Evolutionary conservation across 2,797 vertebrate species (phyloP).

Genomic region (Gila robusta): DNA sequence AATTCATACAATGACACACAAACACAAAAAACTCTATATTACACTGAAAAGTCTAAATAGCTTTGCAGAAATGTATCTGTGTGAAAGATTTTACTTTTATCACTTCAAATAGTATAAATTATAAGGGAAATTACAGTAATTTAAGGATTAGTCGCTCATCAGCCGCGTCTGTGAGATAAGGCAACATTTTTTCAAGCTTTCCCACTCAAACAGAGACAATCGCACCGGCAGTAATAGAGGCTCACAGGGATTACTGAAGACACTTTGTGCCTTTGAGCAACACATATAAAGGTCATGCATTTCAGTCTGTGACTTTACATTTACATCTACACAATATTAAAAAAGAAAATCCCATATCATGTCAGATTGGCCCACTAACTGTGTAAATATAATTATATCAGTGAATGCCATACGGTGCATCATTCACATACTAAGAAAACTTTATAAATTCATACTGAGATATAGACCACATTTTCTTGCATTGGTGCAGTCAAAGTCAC

Average conservation of each 20-base stretch:
- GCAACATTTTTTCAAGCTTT: constrained; percentile 50
- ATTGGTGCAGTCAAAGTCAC: neutral
- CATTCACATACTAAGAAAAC: neutral
- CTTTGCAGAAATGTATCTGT: constrained; percentile 2
- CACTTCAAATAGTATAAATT: constrained; percentile 32
- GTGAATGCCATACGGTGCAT: neutral
- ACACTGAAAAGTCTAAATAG: neutral
- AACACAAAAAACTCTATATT: neutral
- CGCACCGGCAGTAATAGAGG: constrained; percentile 2
- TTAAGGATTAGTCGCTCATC: constrained; percentile 46
- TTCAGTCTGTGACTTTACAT: constrained; percentile 32
- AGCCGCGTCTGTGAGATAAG: constrained; percentile 40
- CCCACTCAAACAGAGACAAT: constrained; percentile 49
- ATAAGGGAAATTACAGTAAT: constrained; percentile 45
- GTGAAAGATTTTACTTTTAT: constrained; percentile 47
- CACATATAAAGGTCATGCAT: constrained; percentile 11
- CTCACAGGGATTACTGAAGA: constrained; percentile 40
- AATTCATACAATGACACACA: neutral
- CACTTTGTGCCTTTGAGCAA: constrained; percentile 21
- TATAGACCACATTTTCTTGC: neutral
- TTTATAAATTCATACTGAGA: neutral
- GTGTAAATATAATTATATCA: neutral
- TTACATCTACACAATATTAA: constrained; percentile 15
- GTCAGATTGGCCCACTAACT: neutral
- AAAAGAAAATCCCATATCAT: neutral